phyloP scores from a whole-genome alignment of 1,140 invertebrate genomes.

The Bombus pyrosoma region DNA sequence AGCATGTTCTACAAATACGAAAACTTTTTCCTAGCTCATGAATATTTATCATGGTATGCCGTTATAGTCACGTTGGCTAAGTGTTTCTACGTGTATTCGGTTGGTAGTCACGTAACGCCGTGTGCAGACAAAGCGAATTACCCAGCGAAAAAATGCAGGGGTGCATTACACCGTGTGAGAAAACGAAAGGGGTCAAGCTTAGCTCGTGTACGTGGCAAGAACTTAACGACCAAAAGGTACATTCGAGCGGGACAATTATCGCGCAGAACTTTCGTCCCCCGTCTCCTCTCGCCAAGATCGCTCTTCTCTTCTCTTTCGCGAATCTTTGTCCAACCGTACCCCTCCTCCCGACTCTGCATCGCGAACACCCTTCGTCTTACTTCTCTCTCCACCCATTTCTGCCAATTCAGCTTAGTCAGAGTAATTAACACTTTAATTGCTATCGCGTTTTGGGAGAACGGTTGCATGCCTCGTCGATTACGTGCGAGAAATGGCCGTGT shows the following conservation, averaged over 20 bases:
- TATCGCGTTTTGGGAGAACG: conserved; percentile 15
- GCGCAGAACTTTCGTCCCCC: conserved; percentile 62
- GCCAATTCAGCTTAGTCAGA: conserved; percentile 9
- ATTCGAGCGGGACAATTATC: conserved; percentile 73
- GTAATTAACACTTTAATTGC: conserved; percentile 50
- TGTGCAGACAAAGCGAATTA: conserved; percentile 17
- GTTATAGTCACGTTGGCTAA: not conserved
- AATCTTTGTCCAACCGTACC: conserved; percentile 31
- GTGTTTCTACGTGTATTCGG: not conserved
- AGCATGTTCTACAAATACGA: no score
- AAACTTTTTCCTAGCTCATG: no score
- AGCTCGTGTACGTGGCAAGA: conserved; percentile 21
- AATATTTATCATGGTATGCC: not conserved
- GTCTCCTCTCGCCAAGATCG: conserved; percentile 38
- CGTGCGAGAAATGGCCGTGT: not conserved
- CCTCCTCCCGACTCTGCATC: not conserved
- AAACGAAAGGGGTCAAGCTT: conserved; percentile 32
- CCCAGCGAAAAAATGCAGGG: conserved; percentile 25
- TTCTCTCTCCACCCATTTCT: not conserved
- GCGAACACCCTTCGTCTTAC: conserved; percentile 10
- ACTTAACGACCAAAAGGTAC: conserved; percentile 61
- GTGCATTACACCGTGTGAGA: conserved; percentile 6
- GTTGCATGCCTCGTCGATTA: conserved; percentile 6
- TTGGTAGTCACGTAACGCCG: not conserved
- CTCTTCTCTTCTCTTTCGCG: not conserved